Conservation (phyloP, 2,888 invertebrate genomes). For the Patella pellucida region DNA sequence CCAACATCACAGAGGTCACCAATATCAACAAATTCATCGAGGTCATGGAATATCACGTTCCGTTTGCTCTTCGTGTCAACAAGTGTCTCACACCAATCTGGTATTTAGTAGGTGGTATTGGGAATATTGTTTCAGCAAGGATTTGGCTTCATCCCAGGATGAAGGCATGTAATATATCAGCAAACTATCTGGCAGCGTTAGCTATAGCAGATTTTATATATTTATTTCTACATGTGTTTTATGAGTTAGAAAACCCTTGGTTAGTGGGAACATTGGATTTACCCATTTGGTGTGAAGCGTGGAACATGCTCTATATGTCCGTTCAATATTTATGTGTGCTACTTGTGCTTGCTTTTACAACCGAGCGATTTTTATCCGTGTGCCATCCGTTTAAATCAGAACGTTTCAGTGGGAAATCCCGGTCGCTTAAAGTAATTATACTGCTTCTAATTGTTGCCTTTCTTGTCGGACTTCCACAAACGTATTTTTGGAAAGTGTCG, state of each 20-base stretch:
- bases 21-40: conserved; percentile 7
- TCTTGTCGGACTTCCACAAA: conserved; percentile 50
- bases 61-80: conserved; percentile 55
- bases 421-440: conserved; percentile 54
- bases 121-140: conserved; percentile 59
- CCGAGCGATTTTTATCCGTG: conserved; percentile 62
- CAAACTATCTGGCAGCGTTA: conserved; percentile 62
- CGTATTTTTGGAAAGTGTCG: conserved; percentile 58
- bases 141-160: conserved; percentile 60
- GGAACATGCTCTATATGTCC: conserved; percentile 56
- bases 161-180: conserved; percentile 60
- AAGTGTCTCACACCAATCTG: conserved; percentile 58
- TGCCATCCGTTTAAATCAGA: conserved; percentile 56
- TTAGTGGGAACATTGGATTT: conserved; percentile 41
- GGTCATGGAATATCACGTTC: conserved; percentile 36
- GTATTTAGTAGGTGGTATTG: conserved; percentile 60
- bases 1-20: conserved; percentile 14
- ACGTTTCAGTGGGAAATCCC: conserved; percentile 51
- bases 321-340: conserved; percentile 62
- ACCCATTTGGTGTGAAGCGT: conserved; percentile 54
- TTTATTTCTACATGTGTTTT: conserved; percentile 58
- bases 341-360: conserved; percentile 63
- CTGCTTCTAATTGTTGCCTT: conserved; percentile 43
- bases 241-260: conserved; percentile 63
- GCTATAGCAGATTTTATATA: conserved; percentile 58